These are phyloP conservation scores for Oxycera nigricornis DNA, from an alignment of 2,888 invertebrate species.

Conservation along the genomic window DNA sequence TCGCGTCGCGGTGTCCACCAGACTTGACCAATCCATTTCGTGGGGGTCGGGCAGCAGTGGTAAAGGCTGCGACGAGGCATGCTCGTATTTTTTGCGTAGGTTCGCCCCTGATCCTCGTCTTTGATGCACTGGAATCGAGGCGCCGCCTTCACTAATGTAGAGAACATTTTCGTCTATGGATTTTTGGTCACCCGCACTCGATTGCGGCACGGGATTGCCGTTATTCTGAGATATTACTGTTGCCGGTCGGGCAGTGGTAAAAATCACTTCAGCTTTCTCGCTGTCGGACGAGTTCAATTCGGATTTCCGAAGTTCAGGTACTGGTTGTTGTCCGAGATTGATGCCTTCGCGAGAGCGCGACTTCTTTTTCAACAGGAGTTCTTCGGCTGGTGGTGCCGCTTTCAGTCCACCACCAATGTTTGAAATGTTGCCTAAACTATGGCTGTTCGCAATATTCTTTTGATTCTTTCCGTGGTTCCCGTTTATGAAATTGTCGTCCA, in stretches of 20 bases:
- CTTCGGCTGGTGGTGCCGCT: slow-evolving; percentile 46
- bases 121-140: slow-evolving; percentile 47
- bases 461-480: slow-evolving; percentile 45
- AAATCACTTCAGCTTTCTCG: slow-evolving; percentile 65
- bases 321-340: slow-evolving; percentile 53
- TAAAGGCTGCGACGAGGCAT: slow-evolving; percentile 56
- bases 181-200: slow-evolving; percentile 55
- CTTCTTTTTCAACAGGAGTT: slow-evolving; percentile 49
- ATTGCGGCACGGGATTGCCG: slow-evolving; percentile 61
- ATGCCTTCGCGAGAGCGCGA: slow-evolving; percentile 50
- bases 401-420: slow-evolving; percentile 45
- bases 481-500: slow-evolving; percentile 53
- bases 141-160: slow-evolving; percentile 48
- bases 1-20: slow-evolving; percentile 80
- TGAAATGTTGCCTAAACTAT: slow-evolving; percentile 51
- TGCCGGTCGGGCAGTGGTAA: slow-evolving; percentile 71
- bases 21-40: slow-evolving; percentile 79
- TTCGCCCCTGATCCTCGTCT: slow-evolving; percentile 14
- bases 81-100: slow-evolving; percentile 42
- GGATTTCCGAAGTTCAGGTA: slow-evolving; percentile 50
- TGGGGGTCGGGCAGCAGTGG: slow-evolving; percentile 71
- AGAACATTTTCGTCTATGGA: slow-evolving; percentile 46
- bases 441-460: slow-evolving; percentile 49
- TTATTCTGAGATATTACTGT: slow-evolving; percentile 66
- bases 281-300: slow-evolving; percentile 49